Evolutionary conservation across 2,888 invertebrate genomes (phyloP), one percentile per base, ranked within the genome.

Genomic region (Nyleta sp.): DNA sequence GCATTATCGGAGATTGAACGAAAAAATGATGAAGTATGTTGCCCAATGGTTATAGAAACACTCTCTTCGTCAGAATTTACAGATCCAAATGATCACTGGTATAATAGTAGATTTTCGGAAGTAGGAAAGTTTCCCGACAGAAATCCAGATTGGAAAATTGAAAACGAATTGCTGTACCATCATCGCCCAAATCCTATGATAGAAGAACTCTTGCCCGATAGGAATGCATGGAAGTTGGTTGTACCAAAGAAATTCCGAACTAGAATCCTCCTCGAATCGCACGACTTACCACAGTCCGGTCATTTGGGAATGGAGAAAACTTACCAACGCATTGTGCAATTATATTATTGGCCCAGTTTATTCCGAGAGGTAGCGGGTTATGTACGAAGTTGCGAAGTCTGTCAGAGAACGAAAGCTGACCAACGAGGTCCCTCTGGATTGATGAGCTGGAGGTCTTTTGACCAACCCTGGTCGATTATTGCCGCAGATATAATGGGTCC

Each of bases 371-470:
- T 15, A 15, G 50, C 18, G 1, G 13, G 28, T 6, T 50, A 28
- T 28, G 50, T 50, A 2, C 11, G 28, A 15, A 24, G 13, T 2
- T 50, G 50, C 13, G 28, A 28, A 20, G 15, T 50, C 2, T 50
- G 50, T 28, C 50, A 50, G 28, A 15, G 2, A 10, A 31, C 50
- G 15, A 50, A 50, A 15, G 15, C 24, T 2, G n/a, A 15, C 7
- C 24, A 24, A 10, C 2, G 15, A 0, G 17, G 15, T 6, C 81
- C 82, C 1, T 38, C 62, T 0, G 81, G 83, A 0, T 22, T 82
- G 0, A 81, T 84, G 81, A 40, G 10, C 79, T 81, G 0, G 82
- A 78, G 78, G 11, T 65, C 0, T 52, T 67, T 40, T 15, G 18
- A 8, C 15, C 17, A 8, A n/a, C n/a, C n/a, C n/a, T n/a, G n/a